A percentile compares a stretch with the other conserved stretches of the same genome.
These are phyloP conservation scores for Dinoponera quadriceps DNA, from an alignment of 1,140 invertebrate genomes.

Conservation along the genomic window DNA sequence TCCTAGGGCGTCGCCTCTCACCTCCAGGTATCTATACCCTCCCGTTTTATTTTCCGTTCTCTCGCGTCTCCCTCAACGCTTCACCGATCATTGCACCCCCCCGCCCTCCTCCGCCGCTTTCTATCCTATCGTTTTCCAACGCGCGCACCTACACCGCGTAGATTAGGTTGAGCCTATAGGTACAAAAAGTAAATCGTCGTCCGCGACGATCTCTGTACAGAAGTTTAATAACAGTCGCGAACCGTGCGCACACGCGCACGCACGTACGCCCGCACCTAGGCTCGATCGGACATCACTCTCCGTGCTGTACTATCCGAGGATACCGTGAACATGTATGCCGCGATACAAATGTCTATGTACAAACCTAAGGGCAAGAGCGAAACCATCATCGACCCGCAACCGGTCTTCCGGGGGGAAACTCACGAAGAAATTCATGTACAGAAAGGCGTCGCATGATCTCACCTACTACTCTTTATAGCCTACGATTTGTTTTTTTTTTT, in stretches of 20 bases:
- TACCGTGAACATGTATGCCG: constrained; percentile 17
- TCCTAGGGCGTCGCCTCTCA: constrained; percentile 48
- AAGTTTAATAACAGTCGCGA: constrained; percentile 67
- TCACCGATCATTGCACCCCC: constrained; percentile 28
- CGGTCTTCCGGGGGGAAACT: constrained; percentile 64
- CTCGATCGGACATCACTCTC: constrained; percentile 60
- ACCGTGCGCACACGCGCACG: constrained; percentile 1
- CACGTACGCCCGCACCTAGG: constrained; percentile 24
- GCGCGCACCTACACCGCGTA: constrained; percentile 16
- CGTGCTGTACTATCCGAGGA: constrained; percentile 14
- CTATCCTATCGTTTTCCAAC: too few relatives aligned
- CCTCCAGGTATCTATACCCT: constrained; percentile 7
- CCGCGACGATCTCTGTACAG: constrained; percentile 69
- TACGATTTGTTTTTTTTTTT: constrained; percentile 18
- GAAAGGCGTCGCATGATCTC: constrained; percentile 69
- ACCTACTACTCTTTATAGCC: constrained; percentile 49
- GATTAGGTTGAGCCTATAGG: constrained; percentile 74
- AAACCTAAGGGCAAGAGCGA: constrained; percentile 72
- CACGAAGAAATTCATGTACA: constrained; percentile 64
- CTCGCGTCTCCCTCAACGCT: constrained; percentile 45
- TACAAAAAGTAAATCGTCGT: constrained; percentile 82
- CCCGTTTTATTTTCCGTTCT: constrained; percentile 31
- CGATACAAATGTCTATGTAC: constrained; percentile 76
- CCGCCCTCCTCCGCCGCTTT: too few relatives aligned
- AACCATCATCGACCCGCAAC: constrained; percentile 68